A percentile compares a stretch with the other conserved stretches of the same genome.
These are phyloP conservation scores for Microdon myrmicae DNA, from an alignment of 2,888 invertebrate genomes.

Conservation along the genomic window DNA sequence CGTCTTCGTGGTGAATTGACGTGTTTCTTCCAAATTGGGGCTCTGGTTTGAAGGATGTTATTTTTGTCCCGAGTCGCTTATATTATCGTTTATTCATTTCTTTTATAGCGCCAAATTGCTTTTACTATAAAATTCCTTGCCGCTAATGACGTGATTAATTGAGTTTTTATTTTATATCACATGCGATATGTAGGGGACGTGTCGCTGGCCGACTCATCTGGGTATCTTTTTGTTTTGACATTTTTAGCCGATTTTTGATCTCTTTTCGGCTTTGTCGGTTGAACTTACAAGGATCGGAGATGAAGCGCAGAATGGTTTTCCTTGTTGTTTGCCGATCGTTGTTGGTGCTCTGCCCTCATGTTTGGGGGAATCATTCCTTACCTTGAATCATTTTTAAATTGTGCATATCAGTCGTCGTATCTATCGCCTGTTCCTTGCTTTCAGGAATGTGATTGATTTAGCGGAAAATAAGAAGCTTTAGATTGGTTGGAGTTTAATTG, in stretches of 20 bases:
- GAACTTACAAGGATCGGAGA: slow-evolving; percentile 16
- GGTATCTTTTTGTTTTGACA: slow-evolving; percentile 21
- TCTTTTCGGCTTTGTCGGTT: slow-evolving; percentile 37
- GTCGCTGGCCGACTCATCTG: neutral
- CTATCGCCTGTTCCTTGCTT: neutral
- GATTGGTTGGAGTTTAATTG: slow-evolving; percentile 5
- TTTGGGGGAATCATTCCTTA: too few species aligned
- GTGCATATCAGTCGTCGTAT: slow-evolving; percentile 3
- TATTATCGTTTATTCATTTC: slow-evolving; percentile 9
- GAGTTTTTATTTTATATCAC: slow-evolving; percentile 20
- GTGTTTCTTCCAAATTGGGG: slow-evolving; percentile 31
- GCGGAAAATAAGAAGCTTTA: slow-evolving; percentile 9
- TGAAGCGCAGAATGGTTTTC: slow-evolving; percentile 39
- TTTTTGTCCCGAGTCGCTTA: too few species aligned
- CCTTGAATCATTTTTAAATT: too few species aligned
- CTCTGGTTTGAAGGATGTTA: slow-evolving; percentile 37
- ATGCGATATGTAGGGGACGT: neutral
- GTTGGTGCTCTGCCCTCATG: too few species aligned
- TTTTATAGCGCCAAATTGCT: neutral
- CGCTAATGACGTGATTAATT: slow-evolving; percentile 47
- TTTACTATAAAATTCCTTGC: slow-evolving; percentile 28
- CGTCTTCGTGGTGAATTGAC: slow-evolving; percentile 25
- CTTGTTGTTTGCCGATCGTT: slow-evolving; percentile 38
- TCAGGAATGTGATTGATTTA: slow-evolving; percentile 9
- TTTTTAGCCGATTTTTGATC: slow-evolving; percentile 24